Base-by-base conservation (phyloP, 1,140 invertebrate species). In the Bombus impatiens region DNA sequence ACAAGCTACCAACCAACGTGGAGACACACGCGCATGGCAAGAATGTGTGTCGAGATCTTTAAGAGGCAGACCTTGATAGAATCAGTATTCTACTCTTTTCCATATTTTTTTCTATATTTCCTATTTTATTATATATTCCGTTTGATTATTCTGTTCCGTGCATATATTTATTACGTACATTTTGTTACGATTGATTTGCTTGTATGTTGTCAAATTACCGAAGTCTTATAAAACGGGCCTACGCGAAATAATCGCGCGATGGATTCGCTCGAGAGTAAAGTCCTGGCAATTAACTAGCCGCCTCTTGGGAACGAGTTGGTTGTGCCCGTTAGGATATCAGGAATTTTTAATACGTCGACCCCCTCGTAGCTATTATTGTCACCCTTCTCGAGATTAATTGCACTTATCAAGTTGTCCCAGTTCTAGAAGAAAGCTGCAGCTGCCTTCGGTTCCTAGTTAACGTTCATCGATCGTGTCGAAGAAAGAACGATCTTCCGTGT, bases 261-360 rank as follows among this genome's bases (percentile, higher is more conserved):
- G 35, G 65, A 86, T 89, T 86, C 78, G 42, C 78, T 81, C 42
- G 70, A 68, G 68, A 87, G 80, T 47, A 77, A 84, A 57, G 67
- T 62, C 18, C 42, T 42, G 80, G 44, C 84, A 32, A 77, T 78
- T 84, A 76, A 72, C 78, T 70, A 79, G 67, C 70, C 57, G 32
- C n/a, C n/a, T 4, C 25, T 9, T 22, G 22, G 35, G 44, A 65
- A 84, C 87, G 81, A 80, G 87, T 87, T 84, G 72, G 78, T 86
- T 68, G 67, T 71, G 76, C 86, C 35, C 74, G 88, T 78, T 77
- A 78, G 62, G 59, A 57, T 74, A 71, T 70, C 84, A 82, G 85
- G 84, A 86, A 89, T 89, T 89, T 89, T 89, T 89, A 89, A 86
- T 82, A 68, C 78, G 37, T 40, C 82, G 67, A 65, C 42, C 25